Base-by-base conservation (phyloP, 2,113 vertebrate genomes). In the Notarius quadriscutis region DNA sequence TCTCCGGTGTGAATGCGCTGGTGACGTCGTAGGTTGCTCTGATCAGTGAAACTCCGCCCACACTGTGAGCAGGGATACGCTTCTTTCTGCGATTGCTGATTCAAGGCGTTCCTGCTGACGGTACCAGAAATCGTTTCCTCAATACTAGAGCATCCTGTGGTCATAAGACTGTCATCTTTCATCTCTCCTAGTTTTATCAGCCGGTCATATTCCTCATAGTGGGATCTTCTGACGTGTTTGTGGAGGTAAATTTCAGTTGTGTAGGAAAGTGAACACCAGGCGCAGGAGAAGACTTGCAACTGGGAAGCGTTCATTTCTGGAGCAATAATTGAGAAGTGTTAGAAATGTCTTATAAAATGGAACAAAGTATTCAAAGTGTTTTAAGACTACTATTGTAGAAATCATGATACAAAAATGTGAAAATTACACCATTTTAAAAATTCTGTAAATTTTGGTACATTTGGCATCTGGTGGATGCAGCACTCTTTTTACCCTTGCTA, bases 261-360 rank as follows among this genome's bases (percentile, higher is more conserved):
- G 53, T n/a, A 77, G 50, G 74, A 51, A 53, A 77, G 74, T 15
- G 74, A 77, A n/a, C 74, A 77, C 48, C 74, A n/a, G 50, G 74
- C 51, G 48, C 74, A 77, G 74, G 48, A n/a, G 48, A 77, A 77
- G 48, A 77, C 74, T n/a, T 25, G 48, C 14, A 77, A 7, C 9
- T 25, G 22, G 10, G 74, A 48, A n/a, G 25, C 22, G 11, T n/a
- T n/a, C 48, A 77, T 77, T n/a, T 77, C 74, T 77, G 74, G 10
- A 77, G 14, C 74, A 53, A 15, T 14, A 75, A 77, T 7, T n/a
- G 48, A 51, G 14, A 51, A 51, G 22, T 14, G n/a, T n/a, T 74
- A 74, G 41, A 74, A 50, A 50, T 1, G 4, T 18, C 48, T 71
- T 4, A 30, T 7, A 41, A 71, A 71, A 71, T 18, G 15, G 69